Percentiles rank a stretch among this genome's conserved stretches.
Evolutionary conservation across 1,140 invertebrate species (phyloP).

Genomic region (Zelostemma sp.): DNA sequence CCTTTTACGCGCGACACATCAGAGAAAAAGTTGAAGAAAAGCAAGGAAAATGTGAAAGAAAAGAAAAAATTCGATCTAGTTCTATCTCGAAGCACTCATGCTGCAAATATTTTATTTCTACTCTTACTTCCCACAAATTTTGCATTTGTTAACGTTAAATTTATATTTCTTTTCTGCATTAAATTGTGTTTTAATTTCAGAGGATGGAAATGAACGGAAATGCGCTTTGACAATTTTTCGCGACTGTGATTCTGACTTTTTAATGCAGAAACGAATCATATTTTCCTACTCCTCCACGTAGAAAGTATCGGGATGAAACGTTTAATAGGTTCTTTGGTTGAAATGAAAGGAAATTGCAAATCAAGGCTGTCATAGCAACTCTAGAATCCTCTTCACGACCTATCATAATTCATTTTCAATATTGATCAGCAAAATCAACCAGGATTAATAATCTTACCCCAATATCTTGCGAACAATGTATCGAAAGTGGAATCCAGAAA

Average conservation of each 20-base stretch:
- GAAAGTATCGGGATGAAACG: background rate
- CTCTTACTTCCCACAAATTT: too few species aligned
- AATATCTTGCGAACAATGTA: constrained; percentile 7
- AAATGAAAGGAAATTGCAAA: constrained; percentile 2
- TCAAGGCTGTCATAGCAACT: background rate
- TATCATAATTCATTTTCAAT: constrained; percentile 10
- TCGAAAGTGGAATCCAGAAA: background rate
- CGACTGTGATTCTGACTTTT: background rate
- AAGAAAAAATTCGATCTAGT: background rate
- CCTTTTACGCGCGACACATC: background rate
- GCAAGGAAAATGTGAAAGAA: background rate
- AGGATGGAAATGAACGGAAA: too few species aligned
- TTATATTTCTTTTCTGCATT: too few species aligned
- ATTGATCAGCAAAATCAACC: constrained; percentile 20
- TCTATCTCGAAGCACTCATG: background rate
- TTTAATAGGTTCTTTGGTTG: background rate
- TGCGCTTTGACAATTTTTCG: too few species aligned
- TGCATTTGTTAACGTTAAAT: too few species aligned
- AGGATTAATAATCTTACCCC: background rate
- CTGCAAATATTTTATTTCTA: too few species aligned
- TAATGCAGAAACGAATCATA: background rate
- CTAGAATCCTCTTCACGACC: constrained; percentile 1
- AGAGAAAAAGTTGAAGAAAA: background rate
- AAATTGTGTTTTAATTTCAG: too few species aligned
- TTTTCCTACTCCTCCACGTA: too few species aligned